Conservation (phyloP, 2,113 vertebrate species). For the Hystrix cristata region DNA sequence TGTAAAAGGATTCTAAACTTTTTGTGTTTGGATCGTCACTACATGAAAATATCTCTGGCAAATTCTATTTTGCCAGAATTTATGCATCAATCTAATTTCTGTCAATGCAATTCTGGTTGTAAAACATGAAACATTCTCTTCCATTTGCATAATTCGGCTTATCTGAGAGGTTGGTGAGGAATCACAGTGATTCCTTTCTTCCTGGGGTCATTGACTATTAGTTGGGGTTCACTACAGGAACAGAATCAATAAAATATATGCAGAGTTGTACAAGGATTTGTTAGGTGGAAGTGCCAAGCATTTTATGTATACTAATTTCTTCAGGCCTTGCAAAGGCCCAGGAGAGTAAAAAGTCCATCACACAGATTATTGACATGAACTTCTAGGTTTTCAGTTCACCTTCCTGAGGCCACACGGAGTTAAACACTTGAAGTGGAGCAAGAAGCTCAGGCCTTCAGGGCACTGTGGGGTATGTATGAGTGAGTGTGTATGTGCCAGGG, state of each 20-base stretch:
- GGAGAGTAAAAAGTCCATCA: too few relatives aligned
- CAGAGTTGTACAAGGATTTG: background rate
- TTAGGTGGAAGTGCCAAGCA: background rate
- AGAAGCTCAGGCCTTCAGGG: background rate
- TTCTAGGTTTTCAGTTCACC: background rate
- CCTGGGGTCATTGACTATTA: background rate
- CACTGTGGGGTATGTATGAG: background rate
- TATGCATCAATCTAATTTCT: background rate
- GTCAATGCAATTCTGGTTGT: background rate
- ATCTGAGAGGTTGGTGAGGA: background rate
- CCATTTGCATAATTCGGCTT: background rate
- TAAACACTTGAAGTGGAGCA: background rate
- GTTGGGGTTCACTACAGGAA: background rate
- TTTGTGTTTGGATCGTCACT: background rate
- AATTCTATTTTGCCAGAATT: background rate
- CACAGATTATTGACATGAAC: background rate
- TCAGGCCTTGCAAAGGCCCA: background rate
- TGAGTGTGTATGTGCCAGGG: background rate
- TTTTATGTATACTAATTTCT: background rate
- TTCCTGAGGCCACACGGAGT: background rate
- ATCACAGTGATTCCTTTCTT: background rate
- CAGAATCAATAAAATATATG: background rate
- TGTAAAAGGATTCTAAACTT: background rate
- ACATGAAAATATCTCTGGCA: constrained; percentile 21
- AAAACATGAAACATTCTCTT: background rate